phyloP scores from a whole-genome alignment of 2,113 vertebrate genomes.

The Pandion haliaetus region DNA sequence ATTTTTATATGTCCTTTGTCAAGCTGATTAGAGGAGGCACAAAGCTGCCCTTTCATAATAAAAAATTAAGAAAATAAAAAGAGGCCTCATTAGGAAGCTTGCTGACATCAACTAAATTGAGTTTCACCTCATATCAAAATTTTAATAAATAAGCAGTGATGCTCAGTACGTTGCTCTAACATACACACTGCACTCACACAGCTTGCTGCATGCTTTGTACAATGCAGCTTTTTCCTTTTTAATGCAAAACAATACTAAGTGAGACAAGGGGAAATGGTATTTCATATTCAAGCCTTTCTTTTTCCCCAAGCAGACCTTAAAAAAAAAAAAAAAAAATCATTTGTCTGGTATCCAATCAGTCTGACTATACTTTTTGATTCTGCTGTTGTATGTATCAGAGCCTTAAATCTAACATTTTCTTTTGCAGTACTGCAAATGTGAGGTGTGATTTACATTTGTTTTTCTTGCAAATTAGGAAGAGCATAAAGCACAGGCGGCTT shows the following conservation, averaged over 20 bases:
- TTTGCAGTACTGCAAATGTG: not conserved
- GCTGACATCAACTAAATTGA: conserved; percentile 57
- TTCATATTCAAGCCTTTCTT: conserved; percentile 8
- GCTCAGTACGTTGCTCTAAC: not conserved
- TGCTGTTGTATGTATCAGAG: not conserved
- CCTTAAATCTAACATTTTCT: conserved; percentile 36
- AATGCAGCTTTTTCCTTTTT: not conserved
- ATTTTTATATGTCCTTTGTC: conserved; percentile 43
- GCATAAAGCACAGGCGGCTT: conserved; percentile 24
- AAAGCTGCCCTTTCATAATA: conserved; percentile 46
- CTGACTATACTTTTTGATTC: not conserved
- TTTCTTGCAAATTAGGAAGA: conserved; percentile 45
- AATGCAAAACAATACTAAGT: conserved; percentile 26
- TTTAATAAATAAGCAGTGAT: conserved; percentile 26
- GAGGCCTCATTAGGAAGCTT: conserved; percentile 38
- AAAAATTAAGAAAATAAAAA: not conserved
- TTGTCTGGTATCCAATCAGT: not conserved
- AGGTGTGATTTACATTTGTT: conserved; percentile 50
- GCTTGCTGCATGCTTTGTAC: not conserved
- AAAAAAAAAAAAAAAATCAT: not conserved
- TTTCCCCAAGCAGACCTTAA: not conserved
- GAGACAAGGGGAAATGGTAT: not conserved
- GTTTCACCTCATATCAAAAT: conserved; percentile 45
- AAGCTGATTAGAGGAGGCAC: conserved; percentile 57
- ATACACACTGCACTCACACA: not conserved